A percentile compares a stretch with the other conserved stretches of the same genome.
phyloP scores from a whole-genome alignment of 1,140 invertebrate species.

The Drosophila arizonae region DNA sequence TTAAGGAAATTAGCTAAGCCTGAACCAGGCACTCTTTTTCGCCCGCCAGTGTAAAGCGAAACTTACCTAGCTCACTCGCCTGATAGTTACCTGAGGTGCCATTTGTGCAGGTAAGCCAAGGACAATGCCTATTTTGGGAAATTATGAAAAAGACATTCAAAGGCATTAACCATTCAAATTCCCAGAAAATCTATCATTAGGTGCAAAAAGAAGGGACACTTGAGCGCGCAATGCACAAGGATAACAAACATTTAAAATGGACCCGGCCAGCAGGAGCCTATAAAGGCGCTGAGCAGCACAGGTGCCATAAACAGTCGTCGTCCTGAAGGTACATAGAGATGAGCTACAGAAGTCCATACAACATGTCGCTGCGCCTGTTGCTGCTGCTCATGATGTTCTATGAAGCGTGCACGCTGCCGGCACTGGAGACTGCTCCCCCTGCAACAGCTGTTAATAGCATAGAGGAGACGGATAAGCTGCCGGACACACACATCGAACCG shows the following conservation, averaged over 20 bases:
- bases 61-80: constrained; percentile 7
- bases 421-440: constrained; percentile 42
- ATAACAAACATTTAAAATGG: constrained; percentile 42
- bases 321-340: constrained; percentile 26
- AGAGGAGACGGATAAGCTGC: constrained; percentile 60
- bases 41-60: constrained; percentile 15
- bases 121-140: constrained; percentile 25
- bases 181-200: constrained; percentile 54
- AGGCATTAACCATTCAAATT: constrained; percentile 33
- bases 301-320: not conserved
- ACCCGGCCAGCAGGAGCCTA: constrained; percentile 15
- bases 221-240: constrained; percentile 1
- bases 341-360: constrained; percentile 28
- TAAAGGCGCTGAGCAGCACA: constrained; percentile 36
- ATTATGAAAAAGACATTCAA: constrained; percentile 22
- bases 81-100: constrained; percentile 14
- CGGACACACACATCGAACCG: constrained; percentile 38
- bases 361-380: constrained; percentile 24
- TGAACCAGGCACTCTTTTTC: constrained; percentile 15
- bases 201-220: constrained; percentile 29
- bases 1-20: not conserved
- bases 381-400: constrained; percentile 34
- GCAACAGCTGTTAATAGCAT: constrained; percentile 46
- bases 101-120: constrained; percentile 39
- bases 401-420: constrained; percentile 42